Evolutionary conservation across 2,888 invertebrate genomes (phyloP).

Genomic region (Phengaris arion): DNA sequence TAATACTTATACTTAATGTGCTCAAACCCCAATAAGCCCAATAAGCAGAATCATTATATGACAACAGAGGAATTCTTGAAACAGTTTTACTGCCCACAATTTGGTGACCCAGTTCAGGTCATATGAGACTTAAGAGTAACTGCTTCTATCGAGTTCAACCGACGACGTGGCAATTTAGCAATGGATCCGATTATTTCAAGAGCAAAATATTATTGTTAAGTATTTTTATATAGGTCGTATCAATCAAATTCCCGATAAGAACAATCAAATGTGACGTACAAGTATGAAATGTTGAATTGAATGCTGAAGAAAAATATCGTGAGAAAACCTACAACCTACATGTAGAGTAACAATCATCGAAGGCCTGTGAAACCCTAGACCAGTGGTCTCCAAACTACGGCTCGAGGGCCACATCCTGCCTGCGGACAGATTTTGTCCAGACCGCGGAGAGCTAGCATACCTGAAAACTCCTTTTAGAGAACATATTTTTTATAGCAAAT

Average conservation of each 20-base stretch:
- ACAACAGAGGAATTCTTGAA: neutral
- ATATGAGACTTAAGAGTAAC: neutral
- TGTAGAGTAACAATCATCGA: too few relatives aligned
- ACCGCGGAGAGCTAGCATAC: too few relatives aligned
- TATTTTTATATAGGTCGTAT: constrained; percentile 10
- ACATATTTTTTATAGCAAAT: too few relatives aligned
- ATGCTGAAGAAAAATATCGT: too few relatives aligned
- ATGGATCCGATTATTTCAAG: constrained; percentile 17
- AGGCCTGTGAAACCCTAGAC: too few relatives aligned
- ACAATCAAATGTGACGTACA: neutral
- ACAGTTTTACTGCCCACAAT: neutral
- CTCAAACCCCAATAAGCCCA: neutral
- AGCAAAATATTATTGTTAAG: neutral
- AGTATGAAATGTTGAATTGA: neutral
- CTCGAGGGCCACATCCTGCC: too few relatives aligned
- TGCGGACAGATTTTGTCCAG: too few relatives aligned
- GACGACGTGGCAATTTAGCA: constrained; percentile 11
- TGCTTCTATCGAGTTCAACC: neutral
- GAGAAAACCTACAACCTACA: too few relatives aligned
- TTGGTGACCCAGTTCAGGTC: neutral
- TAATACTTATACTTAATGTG: too few relatives aligned
- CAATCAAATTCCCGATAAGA: neutral
- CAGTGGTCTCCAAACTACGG: too few relatives aligned
- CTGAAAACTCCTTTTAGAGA: too few relatives aligned
- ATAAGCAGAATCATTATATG: neutral